Conservation (phyloP, 2,888 invertebrate species). For the Eupelmus urozonus region DNA sequence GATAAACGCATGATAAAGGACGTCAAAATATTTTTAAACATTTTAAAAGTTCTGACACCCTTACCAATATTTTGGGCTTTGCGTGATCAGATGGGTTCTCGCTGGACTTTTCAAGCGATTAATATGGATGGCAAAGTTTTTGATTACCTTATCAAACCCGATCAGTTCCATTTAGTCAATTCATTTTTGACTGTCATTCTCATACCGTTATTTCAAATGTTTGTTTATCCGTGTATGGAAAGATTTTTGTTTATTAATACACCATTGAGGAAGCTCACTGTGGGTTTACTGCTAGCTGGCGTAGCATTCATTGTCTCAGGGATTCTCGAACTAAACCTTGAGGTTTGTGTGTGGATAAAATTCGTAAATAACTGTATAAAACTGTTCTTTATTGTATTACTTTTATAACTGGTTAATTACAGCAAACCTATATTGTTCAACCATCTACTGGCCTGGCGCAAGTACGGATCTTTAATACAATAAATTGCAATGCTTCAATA, state of each 20-base stretch:
- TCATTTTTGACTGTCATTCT: constrained; percentile 90
- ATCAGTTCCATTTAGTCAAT: constrained; percentile 97
- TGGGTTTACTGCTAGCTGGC: constrained; percentile 92
- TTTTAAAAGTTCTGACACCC: constrained; percentile 91
- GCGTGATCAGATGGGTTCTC: constrained; percentile 96
- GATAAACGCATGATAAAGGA: constrained; percentile 86
- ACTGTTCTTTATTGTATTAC: no score
- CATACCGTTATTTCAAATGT: constrained; percentile 90
- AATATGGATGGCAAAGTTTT: constrained; percentile 91
- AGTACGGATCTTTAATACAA: constrained; percentile 83
- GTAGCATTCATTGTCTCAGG: constrained; percentile 92
- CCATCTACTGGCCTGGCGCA: constrained; percentile 82
- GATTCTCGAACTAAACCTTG: constrained; percentile 86
- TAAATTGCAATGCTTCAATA: constrained; percentile 66
- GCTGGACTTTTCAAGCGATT: constrained; percentile 95
- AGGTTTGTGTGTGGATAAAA: constrained; percentile 78
- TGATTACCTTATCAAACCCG: constrained; percentile 88
- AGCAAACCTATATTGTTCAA: constrained; percentile 81
- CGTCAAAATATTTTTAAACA: constrained; percentile 86
- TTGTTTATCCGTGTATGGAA: constrained; percentile 87
- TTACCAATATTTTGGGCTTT: constrained; percentile 97
- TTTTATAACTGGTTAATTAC: no score
- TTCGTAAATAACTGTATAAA: no score
- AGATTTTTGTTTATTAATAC: constrained; percentile 84
- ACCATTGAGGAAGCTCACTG: constrained; percentile 91